These are phyloP conservation scores for Stigmatopora argus DNA, from an alignment of 2,113 vertebrate species.

Conservation along the genomic window DNA sequence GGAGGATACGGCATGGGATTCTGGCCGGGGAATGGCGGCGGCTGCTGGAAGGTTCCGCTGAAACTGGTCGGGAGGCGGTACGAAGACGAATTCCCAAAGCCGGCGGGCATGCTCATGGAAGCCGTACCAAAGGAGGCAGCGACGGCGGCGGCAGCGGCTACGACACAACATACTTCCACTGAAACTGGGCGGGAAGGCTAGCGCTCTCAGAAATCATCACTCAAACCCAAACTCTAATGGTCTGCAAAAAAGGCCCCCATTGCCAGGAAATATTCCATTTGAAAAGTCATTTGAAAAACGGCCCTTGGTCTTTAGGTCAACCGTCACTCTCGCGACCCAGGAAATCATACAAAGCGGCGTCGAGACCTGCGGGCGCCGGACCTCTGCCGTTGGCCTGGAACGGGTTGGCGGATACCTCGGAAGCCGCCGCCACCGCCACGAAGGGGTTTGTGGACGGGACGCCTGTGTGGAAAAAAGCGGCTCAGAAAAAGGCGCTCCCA, in stretches of 20 bases:
- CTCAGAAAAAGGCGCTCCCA: conserved; percentile 7
- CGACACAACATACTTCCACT: conserved; percentile 12
- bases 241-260: too few relatives aligned
- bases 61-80: conserved; percentile 97
- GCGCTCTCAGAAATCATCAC: too few relatives aligned
- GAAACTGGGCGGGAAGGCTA: too few relatives aligned
- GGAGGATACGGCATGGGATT: conserved; percentile 85
- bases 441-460: conserved; percentile 92
- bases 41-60: conserved; percentile 91
- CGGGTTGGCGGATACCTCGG: conserved; percentile 89
- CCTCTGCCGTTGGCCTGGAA: conserved; percentile 90
- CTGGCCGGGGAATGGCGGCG: conserved; percentile 80
- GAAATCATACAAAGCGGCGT: not conserved
- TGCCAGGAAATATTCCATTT: too few relatives aligned
- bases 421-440: conserved; percentile 81
- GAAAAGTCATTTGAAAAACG: too few relatives aligned
- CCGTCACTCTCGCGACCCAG: too few relatives aligned
- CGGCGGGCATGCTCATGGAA: conserved; percentile 96
- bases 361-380: conserved; percentile 62
- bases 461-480: conserved; percentile 63
- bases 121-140: conserved; percentile 88
- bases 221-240: too few relatives aligned
- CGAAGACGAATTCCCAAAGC: conserved; percentile 85
- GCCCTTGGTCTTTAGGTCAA: too few relatives aligned
- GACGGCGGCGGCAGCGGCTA: too few relatives aligned